Conservation (phyloP, 1,140 invertebrate species). For the Lepidurus packardi region DNA sequence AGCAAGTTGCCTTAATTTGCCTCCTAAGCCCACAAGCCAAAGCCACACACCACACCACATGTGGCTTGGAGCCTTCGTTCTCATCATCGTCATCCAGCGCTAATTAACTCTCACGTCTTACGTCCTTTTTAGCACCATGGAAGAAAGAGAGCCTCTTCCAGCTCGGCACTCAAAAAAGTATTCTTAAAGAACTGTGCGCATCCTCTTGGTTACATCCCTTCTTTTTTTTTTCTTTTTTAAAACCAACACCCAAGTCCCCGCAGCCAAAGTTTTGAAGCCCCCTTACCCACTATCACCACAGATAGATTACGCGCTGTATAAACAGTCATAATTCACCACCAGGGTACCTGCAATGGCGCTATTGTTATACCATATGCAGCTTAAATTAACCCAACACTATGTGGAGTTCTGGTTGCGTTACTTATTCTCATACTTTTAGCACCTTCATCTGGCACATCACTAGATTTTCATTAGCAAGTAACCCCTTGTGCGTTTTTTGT, state of each 20-base stretch:
- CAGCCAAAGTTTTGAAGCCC: background rate
- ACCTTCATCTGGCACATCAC: background rate
- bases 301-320: conserved; percentile 14
- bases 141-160: background rate
- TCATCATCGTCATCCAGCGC: conserved; percentile 3
- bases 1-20: background rate
- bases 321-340: conserved; percentile 15
- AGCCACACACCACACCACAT: conserved; percentile 8
- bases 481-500: background rate
- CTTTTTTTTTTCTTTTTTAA: background rate
- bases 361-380: conserved; percentile 10
- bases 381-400: background rate
- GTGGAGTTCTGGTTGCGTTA: background rate
- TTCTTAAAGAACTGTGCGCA: background rate
- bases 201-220: background rate
- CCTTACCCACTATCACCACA: background rate
- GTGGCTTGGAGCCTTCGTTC: conserved; percentile 12
- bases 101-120: conserved; percentile 6
- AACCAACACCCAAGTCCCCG: background rate
- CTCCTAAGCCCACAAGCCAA: background rate
- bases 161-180: background rate
- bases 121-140: background rate
- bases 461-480: background rate
- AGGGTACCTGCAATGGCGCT: background rate
- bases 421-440: background rate